Percentiles rank a stretch among this genome's conserved stretches.
Conservation (phyloP, 2,113 vertebrate genomes). For the Odocoileus hemionus region DNA sequence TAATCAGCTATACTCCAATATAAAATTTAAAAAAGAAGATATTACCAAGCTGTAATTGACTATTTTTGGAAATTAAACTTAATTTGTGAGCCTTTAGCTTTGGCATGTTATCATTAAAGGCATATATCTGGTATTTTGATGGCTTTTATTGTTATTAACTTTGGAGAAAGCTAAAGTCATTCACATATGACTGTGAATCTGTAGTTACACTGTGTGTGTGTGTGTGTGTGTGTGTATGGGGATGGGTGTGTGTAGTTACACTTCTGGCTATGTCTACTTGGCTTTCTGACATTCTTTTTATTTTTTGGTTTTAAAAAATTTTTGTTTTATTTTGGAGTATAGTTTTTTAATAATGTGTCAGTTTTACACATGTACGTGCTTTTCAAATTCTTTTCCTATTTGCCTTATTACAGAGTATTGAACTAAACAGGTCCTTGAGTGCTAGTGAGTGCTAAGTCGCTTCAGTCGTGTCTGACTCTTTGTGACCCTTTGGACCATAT, state of each 20-base stretch:
- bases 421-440: not conserved
- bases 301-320: not conserved
- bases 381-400: not conserved
- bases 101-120: constrained; percentile 63
- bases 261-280: not conserved
- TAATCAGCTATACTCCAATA: not conserved
- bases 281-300: not conserved
- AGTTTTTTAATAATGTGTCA: not conserved
- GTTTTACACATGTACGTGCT: not conserved
- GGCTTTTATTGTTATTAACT: constrained; percentile 58
- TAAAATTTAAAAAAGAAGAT: not conserved
- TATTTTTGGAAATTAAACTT: constrained; percentile 79
- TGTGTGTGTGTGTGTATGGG: not conserved
- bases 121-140: constrained; percentile 67
- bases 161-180: constrained; percentile 33
- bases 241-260: not conserved
- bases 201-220: not conserved
- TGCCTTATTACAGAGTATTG: not conserved
- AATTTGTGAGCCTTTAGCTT: not conserved
- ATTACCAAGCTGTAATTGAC: constrained; percentile 69
- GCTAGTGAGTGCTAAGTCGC: not conserved
- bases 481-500: not conserved
- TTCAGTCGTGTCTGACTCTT: not conserved
- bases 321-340: not conserved
- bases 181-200: constrained; percentile 31